phyloP scores from a whole-genome alignment of 2,797 vertebrate species.

The Gadopsis bispinosus region DNA sequence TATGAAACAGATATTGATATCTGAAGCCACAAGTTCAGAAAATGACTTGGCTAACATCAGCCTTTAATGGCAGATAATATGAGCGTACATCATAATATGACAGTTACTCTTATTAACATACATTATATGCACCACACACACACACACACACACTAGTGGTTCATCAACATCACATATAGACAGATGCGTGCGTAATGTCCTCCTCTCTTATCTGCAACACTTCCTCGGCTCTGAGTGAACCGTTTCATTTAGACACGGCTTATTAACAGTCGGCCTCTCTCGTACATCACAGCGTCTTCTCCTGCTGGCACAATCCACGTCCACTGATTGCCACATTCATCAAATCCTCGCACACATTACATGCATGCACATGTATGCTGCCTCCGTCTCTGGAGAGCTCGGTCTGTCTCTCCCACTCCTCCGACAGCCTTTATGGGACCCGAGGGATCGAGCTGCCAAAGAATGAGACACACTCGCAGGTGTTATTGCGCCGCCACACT shows the following conservation, averaged over 20 bases:
- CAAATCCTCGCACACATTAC: conserved; percentile 1
- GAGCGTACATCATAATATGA: too few species aligned
- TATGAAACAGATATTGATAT: background rate
- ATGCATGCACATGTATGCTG: background rate
- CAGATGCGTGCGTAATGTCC: accelerated
- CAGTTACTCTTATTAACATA: too few species aligned
- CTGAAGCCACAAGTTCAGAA: background rate
- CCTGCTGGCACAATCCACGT: background rate
- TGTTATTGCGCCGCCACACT: conserved; percentile 29
- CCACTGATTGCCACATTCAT: conserved; percentile 32
- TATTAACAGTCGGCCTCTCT: background rate
- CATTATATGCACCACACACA: too few species aligned
- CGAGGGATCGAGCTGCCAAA: conserved; percentile 23
- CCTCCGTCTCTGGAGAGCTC: background rate
- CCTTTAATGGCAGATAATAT: too few species aligned
- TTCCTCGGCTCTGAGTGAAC: background rate
- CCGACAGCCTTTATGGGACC: conserved; percentile 13
- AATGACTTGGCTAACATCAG: too few species aligned
- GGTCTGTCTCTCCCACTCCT: conserved; percentile 28
- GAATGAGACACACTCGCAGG: conserved; percentile 49
- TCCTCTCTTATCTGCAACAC: background rate
- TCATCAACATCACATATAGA: background rate
- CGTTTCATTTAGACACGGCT: conserved; percentile 30
- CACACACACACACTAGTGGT: background rate
- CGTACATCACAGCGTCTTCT: background rate